Conservation (phyloP, 1,140 invertebrate genomes). For the Hestina assimilis region DNA sequence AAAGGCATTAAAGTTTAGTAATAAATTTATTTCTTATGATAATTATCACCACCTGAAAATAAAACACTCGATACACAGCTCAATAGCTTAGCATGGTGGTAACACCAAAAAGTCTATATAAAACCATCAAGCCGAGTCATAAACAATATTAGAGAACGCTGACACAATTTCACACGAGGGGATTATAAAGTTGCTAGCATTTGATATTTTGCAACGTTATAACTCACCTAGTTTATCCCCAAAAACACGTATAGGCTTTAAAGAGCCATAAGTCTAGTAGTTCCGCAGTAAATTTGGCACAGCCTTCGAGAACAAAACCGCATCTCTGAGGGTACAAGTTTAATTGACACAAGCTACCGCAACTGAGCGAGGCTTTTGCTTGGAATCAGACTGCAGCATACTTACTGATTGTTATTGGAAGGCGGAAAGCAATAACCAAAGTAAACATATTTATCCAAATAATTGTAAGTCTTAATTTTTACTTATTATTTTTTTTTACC, state of each 20-base stretch:
- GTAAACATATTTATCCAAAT: no score
- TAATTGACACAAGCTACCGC: slow-evolving; percentile 44
- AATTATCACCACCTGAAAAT: no score
- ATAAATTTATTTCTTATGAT: no score
- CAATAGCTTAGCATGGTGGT: background rate
- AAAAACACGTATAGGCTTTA: slow-evolving; percentile 14
- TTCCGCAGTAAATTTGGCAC: slow-evolving; percentile 37
- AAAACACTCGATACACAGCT: background rate
- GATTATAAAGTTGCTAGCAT: slow-evolving; percentile 10
- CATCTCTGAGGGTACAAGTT: slow-evolving; percentile 35
- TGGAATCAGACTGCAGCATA: background rate
- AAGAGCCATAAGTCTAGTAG: slow-evolving; percentile 26
- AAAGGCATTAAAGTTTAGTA: no score
- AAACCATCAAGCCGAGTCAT: slow-evolving; percentile 2
- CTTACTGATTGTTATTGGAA: background rate
- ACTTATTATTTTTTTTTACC: no score
- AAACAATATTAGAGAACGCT: slow-evolving; percentile 14
- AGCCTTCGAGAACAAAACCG: slow-evolving; percentile 30
- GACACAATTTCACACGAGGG: slow-evolving; percentile 19
- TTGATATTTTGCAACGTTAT: slow-evolving; percentile 16
- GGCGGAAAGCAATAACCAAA: background rate
- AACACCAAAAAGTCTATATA: slow-evolving; percentile 4
- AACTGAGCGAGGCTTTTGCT: slow-evolving; percentile 13
- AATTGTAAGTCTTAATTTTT: no score
- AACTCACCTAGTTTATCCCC: slow-evolving; percentile 6